phyloP scores from a whole-genome alignment of 37 sponge, comb jelly and placozoan species.

The Axinella damicornis region DNA sequence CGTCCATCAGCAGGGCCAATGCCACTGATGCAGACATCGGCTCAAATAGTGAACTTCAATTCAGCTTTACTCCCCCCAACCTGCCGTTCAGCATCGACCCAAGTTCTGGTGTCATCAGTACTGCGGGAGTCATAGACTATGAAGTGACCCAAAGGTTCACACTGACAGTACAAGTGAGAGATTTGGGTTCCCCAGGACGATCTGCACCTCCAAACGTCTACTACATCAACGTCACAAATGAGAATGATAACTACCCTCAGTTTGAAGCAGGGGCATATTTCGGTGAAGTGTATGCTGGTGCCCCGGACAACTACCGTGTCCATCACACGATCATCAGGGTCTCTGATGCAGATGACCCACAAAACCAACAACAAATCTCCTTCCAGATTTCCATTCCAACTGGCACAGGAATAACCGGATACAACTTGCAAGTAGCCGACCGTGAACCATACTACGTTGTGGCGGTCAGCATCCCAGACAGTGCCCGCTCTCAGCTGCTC shows the following conservation, averaged over 20 bases:
- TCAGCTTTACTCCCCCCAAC: neutral
- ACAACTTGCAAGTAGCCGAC: neutral
- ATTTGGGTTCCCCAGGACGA: neutral
- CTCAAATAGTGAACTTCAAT: slow-evolving; percentile 7
- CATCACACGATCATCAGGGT: slow-evolving; percentile 10
- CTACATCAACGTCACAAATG: slow-evolving; percentile 15
- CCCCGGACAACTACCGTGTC: neutral
- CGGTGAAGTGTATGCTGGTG: slow-evolving; percentile 33
- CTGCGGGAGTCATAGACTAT: slow-evolving; percentile 13
- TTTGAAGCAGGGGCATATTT: slow-evolving; percentile 32
- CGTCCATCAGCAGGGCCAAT: neutral
- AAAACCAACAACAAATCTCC: neutral
- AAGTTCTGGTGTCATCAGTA: neutral
- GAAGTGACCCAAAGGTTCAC: slow-evolving; percentile 1
- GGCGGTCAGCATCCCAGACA: neutral
- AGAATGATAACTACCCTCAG: slow-evolving; percentile 50
- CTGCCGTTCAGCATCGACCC: slow-evolving; percentile 20
- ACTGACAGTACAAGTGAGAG: slow-evolving; percentile 1
- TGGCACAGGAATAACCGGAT: neutral
- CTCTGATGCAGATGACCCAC: slow-evolving; percentile 40
- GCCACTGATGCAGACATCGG: slow-evolving; percentile 43
- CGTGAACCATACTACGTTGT: slow-evolving; percentile 3
- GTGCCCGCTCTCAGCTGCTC: slow-evolving; percentile 1
- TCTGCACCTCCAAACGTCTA: neutral
- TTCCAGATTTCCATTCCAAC: slow-evolving; percentile 11